These are phyloP conservation scores for Threskiornis aethiopicus DNA, from an alignment of 2,797 vertebrate species.

Conservation along the genomic window DNA sequence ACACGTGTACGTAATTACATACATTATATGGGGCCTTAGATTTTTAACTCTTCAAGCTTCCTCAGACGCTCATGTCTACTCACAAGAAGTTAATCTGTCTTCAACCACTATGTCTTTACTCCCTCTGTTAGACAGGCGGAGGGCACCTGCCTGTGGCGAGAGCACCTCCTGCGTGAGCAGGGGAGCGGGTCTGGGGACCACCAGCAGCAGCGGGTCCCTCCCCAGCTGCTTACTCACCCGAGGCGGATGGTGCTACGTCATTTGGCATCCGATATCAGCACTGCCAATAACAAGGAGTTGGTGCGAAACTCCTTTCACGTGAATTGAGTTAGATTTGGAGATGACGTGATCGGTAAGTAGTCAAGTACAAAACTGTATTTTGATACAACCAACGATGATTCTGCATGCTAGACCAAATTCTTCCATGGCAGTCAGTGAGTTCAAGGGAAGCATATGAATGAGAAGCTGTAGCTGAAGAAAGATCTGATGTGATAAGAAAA, in stretches of 20 bases:
- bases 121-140: background rate
- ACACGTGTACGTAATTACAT: background rate
- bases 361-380: background rate
- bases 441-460: background rate
- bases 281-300: background rate
- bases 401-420: background rate
- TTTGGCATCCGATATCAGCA: background rate
- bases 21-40: background rate
- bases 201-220: background rate
- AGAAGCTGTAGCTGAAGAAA: background rate
- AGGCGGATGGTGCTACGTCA: background rate
- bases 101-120: background rate
- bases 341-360: background rate
- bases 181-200: background rate
- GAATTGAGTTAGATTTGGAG: background rate
- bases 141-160: background rate
- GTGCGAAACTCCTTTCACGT: background rate
- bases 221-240: background rate
- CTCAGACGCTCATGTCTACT: background rate
- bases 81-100: background rate
- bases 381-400: background rate
- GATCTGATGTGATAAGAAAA: background rate
- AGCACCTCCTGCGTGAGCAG: rapidly evolving
- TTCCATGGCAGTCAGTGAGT: background rate
- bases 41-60: background rate